Evolutionary conservation across 2,888 invertebrate species (phyloP), one percentile per base, ranked within the genome.

Genomic region (Drosophila demipolita): DNA sequence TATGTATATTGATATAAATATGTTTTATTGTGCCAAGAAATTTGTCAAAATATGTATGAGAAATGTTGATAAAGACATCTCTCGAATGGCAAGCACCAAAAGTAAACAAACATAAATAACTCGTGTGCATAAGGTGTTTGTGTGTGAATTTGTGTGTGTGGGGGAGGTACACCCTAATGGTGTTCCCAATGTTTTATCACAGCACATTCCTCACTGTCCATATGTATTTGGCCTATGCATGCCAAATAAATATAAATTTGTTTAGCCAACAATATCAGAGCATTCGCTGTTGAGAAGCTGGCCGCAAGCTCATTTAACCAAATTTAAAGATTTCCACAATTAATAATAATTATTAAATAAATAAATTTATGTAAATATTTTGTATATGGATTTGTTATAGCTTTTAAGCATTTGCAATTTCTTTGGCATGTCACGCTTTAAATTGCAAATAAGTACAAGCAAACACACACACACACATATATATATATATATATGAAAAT

Each of bases 41-140:
- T 85, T 85, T 85, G 85, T 85, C 87, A 86, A 85, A 83, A 83
- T 73, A 75, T 62, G 57, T 60, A 50, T 50, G 66, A 50, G 48
- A 45, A 40, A 57, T 78, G 78, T 83, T 83, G 82, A 85, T 87
- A 85, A 89, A 75, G 69, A 63, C 75, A 65, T 75, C 69, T 55
- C 60, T 55, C 59, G 59, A 76, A 70, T 76, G 66, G 76, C 58
- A 62, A 63, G 66, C 64, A 53, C 29, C 35, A 58, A 78, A 82
- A 70, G 72, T 79, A 85, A 83, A 78, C 75, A 75, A 63, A 74
- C 69, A 83, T 72, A 83, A 74, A 73, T 84, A 75, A 69, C 57
- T 57, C 40, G 20, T 9, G 49, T 26, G 49, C 11, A 11, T 17
- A 49, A 49, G 49, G 49, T 49, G 15, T 15, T 23, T 48, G 49